Evolutionary conservation across 1,140 invertebrate genomes (phyloP), one percentile per base, ranked within the genome.

Genomic region (Pomacea maculata): DNA sequence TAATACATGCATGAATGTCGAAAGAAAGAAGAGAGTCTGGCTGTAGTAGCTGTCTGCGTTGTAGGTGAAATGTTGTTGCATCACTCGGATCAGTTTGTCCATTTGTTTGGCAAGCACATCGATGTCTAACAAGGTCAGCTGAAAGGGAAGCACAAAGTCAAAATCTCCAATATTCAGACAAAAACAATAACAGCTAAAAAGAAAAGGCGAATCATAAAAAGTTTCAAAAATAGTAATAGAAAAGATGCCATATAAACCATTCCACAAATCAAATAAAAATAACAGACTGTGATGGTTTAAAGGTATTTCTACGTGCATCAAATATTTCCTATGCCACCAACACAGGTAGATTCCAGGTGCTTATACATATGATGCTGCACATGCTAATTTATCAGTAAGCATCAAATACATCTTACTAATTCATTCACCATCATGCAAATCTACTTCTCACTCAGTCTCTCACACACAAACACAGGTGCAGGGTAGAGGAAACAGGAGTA

Each of bases 1-100:
- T 71, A 96, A 93, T 85, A 93, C 92, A 90, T 96, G 94, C 21
- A 96, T 88, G 8, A 94, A 95, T 11, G 96, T 91, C 0, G 96
- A 97, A 6, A 97, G 87, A 88, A 95, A 97, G 88, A 97, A 97
- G 3, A 97, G 89, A 1, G 95, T 94, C 91, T 96, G 95, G 77
- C 95, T 95, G 87, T 70, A 72, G 83, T 71, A 55, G 34, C 29
- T 19, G 34, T n/a, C 54, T 11, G 52, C 15, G 52, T 34, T 78
- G 63, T 54, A 71, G 34, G 19, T 72, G 29, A 76, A 73, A 45
- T 79, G 57, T 1, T 57, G 57, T 25, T 70, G 52, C 67, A 64
- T 10, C 68, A 19, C 45, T 12, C 34, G 7, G 54, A 61, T 64
- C 29, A 68, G 52, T 17, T n/a, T 64, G 57, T 65, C 29, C 64